phyloP scores from a whole-genome alignment of 1,140 invertebrate species.

The Drosophila littoralis region DNA sequence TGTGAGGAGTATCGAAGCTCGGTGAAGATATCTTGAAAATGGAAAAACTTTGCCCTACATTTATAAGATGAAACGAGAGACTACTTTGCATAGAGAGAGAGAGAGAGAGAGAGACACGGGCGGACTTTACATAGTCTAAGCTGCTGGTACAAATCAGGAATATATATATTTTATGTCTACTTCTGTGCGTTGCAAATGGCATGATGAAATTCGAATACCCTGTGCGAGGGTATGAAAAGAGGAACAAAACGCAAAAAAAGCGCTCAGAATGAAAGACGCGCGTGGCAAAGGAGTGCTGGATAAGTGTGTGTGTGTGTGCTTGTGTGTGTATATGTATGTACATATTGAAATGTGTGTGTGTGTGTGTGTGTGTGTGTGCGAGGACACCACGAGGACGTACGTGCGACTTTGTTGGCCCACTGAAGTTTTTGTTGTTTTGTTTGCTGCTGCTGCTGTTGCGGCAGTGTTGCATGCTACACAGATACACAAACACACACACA shows the following conservation, averaged over 20 bases:
- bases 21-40: too few species aligned
- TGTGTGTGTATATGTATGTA: conserved; percentile 7
- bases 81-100: too few species aligned
- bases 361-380: conserved; percentile 38
- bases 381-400: conserved; percentile 74
- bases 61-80: too few species aligned
- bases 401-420: conserved; percentile 54
- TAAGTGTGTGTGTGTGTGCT: conserved; percentile 20
- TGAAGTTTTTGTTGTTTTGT: conserved; percentile 36
- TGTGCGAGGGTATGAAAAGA: not conserved
- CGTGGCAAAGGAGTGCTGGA: conserved; percentile 52
- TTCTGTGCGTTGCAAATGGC: too few species aligned
- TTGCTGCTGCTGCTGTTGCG: conserved; percentile 38
- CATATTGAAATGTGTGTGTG: conserved; percentile 16
- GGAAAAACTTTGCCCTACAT: too few species aligned
- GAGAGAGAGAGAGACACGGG: too few species aligned
- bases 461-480: conserved; percentile 59
- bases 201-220: too few species aligned
- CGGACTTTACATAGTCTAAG: too few species aligned
- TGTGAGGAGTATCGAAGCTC: too few species aligned
- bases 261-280: conserved; percentile 36
- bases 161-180: too few species aligned
- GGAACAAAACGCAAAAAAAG: conserved; percentile 16
- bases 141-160: too few species aligned
- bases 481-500: conserved; percentile 27